Percentiles rank a stretch among this genome's conserved stretches.
Evolutionary conservation across 1,140 invertebrate genomes (phyloP).

Genomic region (Drosophila guanche): DNA sequence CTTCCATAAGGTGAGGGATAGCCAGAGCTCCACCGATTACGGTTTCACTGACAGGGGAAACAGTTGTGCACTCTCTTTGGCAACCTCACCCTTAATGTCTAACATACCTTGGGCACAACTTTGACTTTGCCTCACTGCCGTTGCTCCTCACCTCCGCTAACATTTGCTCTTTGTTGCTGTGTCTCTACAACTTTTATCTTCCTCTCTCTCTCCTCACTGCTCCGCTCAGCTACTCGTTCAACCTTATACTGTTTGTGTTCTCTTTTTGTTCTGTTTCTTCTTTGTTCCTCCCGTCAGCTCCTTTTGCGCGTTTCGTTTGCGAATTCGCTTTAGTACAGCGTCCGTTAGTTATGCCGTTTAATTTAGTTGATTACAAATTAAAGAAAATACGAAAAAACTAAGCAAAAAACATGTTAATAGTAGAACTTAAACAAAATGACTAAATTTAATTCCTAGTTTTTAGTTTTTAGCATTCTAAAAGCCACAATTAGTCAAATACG

Average conservation of each 20-base stretch:
- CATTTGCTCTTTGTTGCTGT: too few species aligned
- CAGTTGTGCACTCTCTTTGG: too few species aligned
- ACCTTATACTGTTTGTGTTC: slow-evolving; percentile 35
- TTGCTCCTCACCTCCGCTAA: too few species aligned
- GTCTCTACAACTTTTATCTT: too few species aligned
- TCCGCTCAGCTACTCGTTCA: slow-evolving; percentile 14
- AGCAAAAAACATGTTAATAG: slow-evolving; percentile 71
- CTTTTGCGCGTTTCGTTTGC: slow-evolving; percentile 43
- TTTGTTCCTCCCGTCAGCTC: slow-evolving; percentile 37
- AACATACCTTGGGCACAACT: too few species aligned
- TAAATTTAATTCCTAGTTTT: slow-evolving; percentile 63
- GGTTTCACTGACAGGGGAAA: too few species aligned
- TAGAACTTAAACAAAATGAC: slow-evolving; percentile 62
- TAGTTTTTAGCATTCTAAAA: slow-evolving; percentile 63
- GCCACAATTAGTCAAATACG: slow-evolving; percentile 76
- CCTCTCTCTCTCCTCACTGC: slow-evolving; percentile 39
- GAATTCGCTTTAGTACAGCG: slow-evolving; percentile 76
- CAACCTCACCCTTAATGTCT: too few species aligned
- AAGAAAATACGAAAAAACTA: slow-evolving; percentile 61
- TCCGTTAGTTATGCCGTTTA: slow-evolving; percentile 78
- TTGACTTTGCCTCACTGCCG: too few species aligned
- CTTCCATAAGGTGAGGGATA: too few species aligned
- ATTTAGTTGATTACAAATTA: slow-evolving; percentile 76
- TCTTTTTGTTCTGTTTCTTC: slow-evolving; percentile 44
- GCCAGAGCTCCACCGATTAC: too few species aligned